Base-by-base conservation (phyloP, 2,888 invertebrate species). In the Toxonevra muliebris region DNA sequence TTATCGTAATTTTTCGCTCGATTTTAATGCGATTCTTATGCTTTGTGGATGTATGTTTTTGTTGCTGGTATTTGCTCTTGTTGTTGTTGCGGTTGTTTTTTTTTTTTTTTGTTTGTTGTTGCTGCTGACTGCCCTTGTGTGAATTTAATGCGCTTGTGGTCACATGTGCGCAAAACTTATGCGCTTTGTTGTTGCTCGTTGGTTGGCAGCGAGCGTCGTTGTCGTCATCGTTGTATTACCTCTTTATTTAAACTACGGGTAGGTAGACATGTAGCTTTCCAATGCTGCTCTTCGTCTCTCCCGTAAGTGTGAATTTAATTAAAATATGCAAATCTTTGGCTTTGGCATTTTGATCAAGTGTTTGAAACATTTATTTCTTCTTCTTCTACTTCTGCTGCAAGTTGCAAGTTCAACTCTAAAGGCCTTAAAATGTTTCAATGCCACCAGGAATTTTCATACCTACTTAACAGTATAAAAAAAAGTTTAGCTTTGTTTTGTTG, bases 291-390 rank as follows among this genome's bases (percentile, higher is more conserved):
- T 19, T 42, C 62, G 62, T 61, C 61, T 61, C 76, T 76, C n/a
- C n/a, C 76, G 76, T 76, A 77, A 79, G 80, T 80, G 81, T 77
- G 83, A 82, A 82, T 83, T 83, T 83, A 83, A 83, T 83, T 83
- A 83, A 83, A 83, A 83, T 83, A 83, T 83, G 83, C 83, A 83
- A 83, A 83, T 83, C 82, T 30, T 30, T 30, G 30, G 82, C 78
- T 79, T 76, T 82, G 83, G 83, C 82, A 82, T 82, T 81, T 82
- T 83, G 82, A 83, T 83, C 83, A 83, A 83, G 83, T 83, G 71
- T 69, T 70, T 15, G 15, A 48, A n/a, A 48, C 48, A 48, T n/a
- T 4, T 48, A 15, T 48, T 15, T 70, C 30, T 30, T 30, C 30
- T 30, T 7, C 30, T 70, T 68, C 50, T 20, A 17, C 70, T 66